Conservation (phyloP, 2,888 invertebrate species). For the Salticus scenicus region DNA sequence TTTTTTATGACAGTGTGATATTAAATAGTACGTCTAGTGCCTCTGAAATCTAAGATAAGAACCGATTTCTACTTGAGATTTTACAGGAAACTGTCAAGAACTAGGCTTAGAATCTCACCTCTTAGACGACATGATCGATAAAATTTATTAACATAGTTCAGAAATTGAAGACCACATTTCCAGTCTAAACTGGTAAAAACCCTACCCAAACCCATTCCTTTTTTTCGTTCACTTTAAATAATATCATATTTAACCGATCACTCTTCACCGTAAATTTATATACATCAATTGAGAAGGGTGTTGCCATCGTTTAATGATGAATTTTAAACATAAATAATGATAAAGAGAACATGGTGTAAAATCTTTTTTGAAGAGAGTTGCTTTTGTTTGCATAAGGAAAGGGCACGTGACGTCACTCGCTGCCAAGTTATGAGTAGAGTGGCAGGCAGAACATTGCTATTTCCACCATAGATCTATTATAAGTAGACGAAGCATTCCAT, state of each 20-base stretch:
- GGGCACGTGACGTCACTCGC: too few relatives aligned
- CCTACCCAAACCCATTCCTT: conserved; percentile 40
- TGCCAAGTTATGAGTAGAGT: too few relatives aligned
- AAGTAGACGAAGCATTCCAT: too few relatives aligned
- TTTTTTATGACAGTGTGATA: too few relatives aligned
- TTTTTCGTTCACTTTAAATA: conserved; percentile 16
- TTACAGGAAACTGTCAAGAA: conserved; percentile 46
- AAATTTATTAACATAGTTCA: conserved; percentile 5
- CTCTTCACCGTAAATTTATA: conserved; percentile 13
- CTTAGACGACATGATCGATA: conserved; percentile 49
- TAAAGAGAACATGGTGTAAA: too few relatives aligned
- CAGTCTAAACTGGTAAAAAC: neutral
- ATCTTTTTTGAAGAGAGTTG: too few relatives aligned
- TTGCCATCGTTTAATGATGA: conserved; percentile 1
- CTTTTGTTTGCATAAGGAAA: too few relatives aligned
- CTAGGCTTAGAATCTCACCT: conserved; percentile 61
- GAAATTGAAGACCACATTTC: neutral
- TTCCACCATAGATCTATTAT: too few relatives aligned
- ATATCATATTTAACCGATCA: conserved; percentile 43
- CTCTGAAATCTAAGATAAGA: too few relatives aligned
- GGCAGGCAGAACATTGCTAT: too few relatives aligned
- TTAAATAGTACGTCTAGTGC: too few relatives aligned
- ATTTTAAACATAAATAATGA: neutral
- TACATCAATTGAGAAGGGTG: neutral
- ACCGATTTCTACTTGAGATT: too few relatives aligned